Base-by-base conservation (phyloP, 1,140 invertebrate genomes). In the Drosophila lowei region DNA sequence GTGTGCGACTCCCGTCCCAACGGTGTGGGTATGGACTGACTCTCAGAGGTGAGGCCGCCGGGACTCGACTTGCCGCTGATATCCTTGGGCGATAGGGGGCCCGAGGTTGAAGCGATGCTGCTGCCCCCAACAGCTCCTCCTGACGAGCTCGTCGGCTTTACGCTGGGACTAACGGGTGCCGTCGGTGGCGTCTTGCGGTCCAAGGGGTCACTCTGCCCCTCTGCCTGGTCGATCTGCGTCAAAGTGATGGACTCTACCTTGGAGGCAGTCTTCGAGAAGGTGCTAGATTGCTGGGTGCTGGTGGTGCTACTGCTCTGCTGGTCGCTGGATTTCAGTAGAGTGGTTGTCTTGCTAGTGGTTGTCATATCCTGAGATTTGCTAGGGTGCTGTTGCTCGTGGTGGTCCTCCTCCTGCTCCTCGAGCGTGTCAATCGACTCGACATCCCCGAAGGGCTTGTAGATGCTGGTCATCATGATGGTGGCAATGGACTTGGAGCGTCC, bases 401-500 rank as follows among this genome's bases (percentile, higher is more conserved):
- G 79, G 7, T 74, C 75, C 52, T 84, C 75, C 44, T 90, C 78
- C 23, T 72, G 15, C n/a, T 47, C 44, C 44, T 66, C 77, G 6
- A 91, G 63, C 13, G 71, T 61, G 3, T 25, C 67, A 28, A 79
- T 76, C 1, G 55, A 56, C 8, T 76, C 71, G 0, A 77, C 28
- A 7, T 91, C 80, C 44, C 88, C 81, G 23, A 88, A 79, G 4
- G 90, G 90, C 49, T 90, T 91, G 43, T 91, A 91, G 53, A 90
- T 90, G 71, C 91, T 91, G n/a, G 90, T 91, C 74, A 90, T 91
- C 91, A 91, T 91, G n/a, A 91, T 91, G 25, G 89, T 89, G 25
- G 90, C 90, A 56, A 91, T 90, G 11, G 90, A 91, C 52, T 91
- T 91, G 41, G 90, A 91, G 8, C 90, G 81, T 23, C 75, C 63